Base-by-base conservation (phyloP, 2,797 vertebrate species). In the Sebastes steindachneri region DNA sequence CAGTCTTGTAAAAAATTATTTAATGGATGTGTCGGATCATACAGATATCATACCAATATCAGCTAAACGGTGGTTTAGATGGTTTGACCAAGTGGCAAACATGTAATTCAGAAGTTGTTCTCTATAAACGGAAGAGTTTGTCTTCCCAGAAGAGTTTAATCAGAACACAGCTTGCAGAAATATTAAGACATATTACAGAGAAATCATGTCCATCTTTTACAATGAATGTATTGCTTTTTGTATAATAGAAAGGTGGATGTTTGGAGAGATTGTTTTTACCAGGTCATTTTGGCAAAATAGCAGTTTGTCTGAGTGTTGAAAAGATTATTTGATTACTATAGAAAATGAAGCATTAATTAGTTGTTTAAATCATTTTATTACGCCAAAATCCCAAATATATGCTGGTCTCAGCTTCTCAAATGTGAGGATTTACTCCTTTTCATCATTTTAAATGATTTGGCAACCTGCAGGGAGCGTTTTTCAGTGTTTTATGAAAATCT, bases 91-190 rank as follows among this genome's bases (percentile, higher is more conserved):
- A 60, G 45, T 31, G 17, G 31, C 29, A 35, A 60, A n/a, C 6
- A 14, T 73, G 23, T 45, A 37, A 58, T 69, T 69, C 37, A 55
- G 41, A 72, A 31, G 12, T 48, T 33, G 17, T 48, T 33, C 7
- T 57, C 68, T 82, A 71, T 86, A 70, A 87, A 89, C 74, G 85
- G 35, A 73, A 9, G 23, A 59, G 15, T 75, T 66, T 64, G 35
- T 68, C 29, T 68, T 73, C 58, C 55, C 51, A 58, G 45, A 58
- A 58, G 58, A 73, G 45, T 77, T 75, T 7, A 53, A 74, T 67
- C 55, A 68, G 26, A 74, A 58, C 17, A 23, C 35, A 26, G 53
- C 28, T 33, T 11, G 4, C 54, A 55, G 28, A 71, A 63, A 48
- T 68, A 45, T 62, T 68, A 25, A 79, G 54, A 69, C 53, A 9